Conservation (phyloP, 2,888 invertebrate genomes). For the Chrysotoxum bicinctum region DNA sequence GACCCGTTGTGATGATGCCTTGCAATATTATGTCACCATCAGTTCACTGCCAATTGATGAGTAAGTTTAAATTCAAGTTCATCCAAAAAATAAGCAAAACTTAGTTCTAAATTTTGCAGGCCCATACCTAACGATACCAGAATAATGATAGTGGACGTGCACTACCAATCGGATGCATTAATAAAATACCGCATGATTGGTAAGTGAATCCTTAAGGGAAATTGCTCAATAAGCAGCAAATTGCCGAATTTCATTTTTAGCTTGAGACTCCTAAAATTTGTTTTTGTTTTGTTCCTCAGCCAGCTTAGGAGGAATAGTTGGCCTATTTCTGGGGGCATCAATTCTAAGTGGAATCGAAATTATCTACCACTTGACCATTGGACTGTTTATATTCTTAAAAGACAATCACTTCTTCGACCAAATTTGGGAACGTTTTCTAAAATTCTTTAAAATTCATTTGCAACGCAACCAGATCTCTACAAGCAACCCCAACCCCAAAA, state of each 20-base stretch:
- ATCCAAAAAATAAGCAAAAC: neutral
- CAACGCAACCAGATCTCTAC: neutral
- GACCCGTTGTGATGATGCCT: conserved; percentile 77
- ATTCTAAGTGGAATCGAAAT: conserved; percentile 81
- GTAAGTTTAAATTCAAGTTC: neutral
- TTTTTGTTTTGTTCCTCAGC: conserved; percentile 76
- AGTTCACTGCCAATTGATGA: conserved; percentile 58
- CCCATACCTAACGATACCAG: conserved; percentile 51
- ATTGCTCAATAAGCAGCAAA: neutral
- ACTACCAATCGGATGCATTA: conserved; percentile 80
- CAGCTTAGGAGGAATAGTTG: conserved; percentile 82
- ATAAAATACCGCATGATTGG: conserved; percentile 82
- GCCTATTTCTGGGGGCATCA: conserved; percentile 82
- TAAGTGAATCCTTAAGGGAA: conserved; percentile 63
- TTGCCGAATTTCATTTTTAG: neutral
- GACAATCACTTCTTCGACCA: conserved; percentile 74
- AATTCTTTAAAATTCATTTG: neutral
- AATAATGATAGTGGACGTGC: conserved; percentile 79
- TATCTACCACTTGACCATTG: conserved; percentile 80
- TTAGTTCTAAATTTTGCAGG: conserved; percentile 45
- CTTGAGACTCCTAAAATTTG: too few species aligned
- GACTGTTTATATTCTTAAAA: conserved; percentile 77
- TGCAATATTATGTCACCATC: conserved; percentile 77
- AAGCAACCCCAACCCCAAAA: conserved; percentile 13
- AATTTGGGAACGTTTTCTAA: neutral